Base-by-base conservation (phyloP, 2,797 vertebrate species). In the Anas acuta region DNA sequence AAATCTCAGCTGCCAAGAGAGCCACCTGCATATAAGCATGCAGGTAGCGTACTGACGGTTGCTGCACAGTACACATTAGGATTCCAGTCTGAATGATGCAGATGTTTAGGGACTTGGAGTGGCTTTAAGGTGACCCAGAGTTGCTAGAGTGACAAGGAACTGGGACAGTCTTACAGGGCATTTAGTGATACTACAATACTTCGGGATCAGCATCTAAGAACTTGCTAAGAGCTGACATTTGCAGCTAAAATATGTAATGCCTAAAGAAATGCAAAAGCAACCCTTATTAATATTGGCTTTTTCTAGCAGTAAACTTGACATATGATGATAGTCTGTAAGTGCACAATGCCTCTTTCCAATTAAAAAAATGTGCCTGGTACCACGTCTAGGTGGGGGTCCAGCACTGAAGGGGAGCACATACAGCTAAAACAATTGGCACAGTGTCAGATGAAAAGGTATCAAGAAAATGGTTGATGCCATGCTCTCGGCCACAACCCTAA, bases 81-180 rank as follows among this genome's bases (percentile, higher is more conserved):
- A 96, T 97, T 97, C 91, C 51, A 93, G 84, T 88, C 87, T 96
- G 91, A 94, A 87, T 85, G 51, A 72, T 95, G 83, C 88, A 87
- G 87, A 89, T 92, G 89, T 93, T 96, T 91, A 92, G 91, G 91
- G 90, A 94, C 78, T 95, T 95, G 77, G 37, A 74, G 56, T 64
- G 89, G 80, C 93, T 97, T 94, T 96, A 94, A 86, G 77, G 86
- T 96, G 95, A 97, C 92, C 67, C 51, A 41, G 77, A 64, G 70
- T 49, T 94, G 60, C 84, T 84, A 70, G 91, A 95, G 77, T 93
- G 90, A 94, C 93, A 93, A 95, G 82, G 75, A 96, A 62, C 67
- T 84, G 83, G 74, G 90, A 94, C 43, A 80, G 69, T 84, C 53
- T 73, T 92, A 20, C 39, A 70, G n/a, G 58, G 21, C 84, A 76